Base-by-base conservation (phyloP, 2,797 vertebrate species). In the Mormyrus hasselquistii region DNA sequence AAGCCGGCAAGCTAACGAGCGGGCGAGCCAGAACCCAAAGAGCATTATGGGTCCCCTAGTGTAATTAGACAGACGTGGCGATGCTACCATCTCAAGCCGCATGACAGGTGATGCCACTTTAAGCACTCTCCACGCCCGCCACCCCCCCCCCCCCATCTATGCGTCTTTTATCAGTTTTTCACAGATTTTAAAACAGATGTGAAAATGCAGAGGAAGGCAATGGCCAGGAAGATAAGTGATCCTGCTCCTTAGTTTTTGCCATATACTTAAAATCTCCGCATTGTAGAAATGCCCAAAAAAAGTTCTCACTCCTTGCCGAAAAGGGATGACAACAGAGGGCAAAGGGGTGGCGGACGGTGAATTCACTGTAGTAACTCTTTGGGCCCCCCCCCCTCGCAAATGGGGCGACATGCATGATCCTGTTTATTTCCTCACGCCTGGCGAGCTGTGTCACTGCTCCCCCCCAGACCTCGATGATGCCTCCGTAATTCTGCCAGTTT, bases 111-210 rank as follows among this genome's bases (percentile, higher is more conserved):
- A 90, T 34, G 87, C 65, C 25, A 84, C 86, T 82, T 90, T 88
- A 95, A 95, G 95, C 95, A 95, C 95, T 96, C 96, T 96, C 94
- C 95, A 94, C 95, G 95, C 96, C 95, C 93, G 92, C 29, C 29
- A 34, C 25, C n/a, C 4, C 47, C 19, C 3, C 22, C 22, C 25
- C 9, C 25, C n/a, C n/a, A 69, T 69, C 50, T 38, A 50, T 55
- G 14, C 5, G 12, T 41, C 29, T 57, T 14, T 86, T 86, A 6
- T 38, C 85, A 57, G 6, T 86, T 86, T 85, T 41, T 41, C 12
- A 76, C 69, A 41, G 69, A 76, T 76, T 76, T 76, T 16, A 76
- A 41, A 76, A 76, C 73, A 76, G 73, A 41, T 41, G 38, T 76
- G 73, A 76, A 76, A 41, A 76, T 76, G 73, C 73, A 41, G 34